phyloP scores from a whole-genome alignment of 1,140 invertebrate genomes.

The Euwallacea similis region DNA sequence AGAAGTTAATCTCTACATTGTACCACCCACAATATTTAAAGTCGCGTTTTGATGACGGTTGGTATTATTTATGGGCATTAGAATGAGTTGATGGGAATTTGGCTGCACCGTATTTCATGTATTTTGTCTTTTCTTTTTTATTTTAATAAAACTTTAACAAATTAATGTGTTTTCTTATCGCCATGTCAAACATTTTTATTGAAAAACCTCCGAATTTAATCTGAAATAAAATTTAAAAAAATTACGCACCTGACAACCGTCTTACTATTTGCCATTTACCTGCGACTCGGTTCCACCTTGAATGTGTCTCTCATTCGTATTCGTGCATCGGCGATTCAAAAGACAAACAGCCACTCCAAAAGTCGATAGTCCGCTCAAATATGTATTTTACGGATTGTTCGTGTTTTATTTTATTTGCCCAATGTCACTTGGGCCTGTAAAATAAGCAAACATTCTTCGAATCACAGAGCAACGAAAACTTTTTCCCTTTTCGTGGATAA shows the following conservation, averaged over 20 bases:
- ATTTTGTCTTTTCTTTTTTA: no score
- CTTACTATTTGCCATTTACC: slow-evolving; percentile 25
- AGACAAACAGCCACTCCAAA: slow-evolving; percentile 37
- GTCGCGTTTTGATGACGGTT: no score
- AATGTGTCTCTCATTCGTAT: background rate
- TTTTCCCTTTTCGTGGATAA: slow-evolving; percentile 24
- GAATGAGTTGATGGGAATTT: no score
- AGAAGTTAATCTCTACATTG: no score
- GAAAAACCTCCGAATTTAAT: background rate
- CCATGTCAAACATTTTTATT: background rate
- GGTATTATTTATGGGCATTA: no score
- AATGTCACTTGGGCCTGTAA: slow-evolving; percentile 50
- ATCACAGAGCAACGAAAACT: slow-evolving; percentile 32
- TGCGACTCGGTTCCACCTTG: slow-evolving; percentile 12
- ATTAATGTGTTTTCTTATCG: no score
- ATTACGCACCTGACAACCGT: slow-evolving; percentile 7
- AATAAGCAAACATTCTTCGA: slow-evolving; percentile 47
- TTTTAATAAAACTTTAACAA: no score
- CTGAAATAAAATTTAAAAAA: slow-evolving; percentile 3
- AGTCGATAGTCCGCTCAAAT: slow-evolving; percentile 49
- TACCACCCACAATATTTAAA: no score
- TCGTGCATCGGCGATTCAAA: slow-evolving; percentile 19
- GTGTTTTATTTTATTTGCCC: slow-evolving; percentile 50
- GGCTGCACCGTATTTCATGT: no score
- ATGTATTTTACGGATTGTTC: slow-evolving; percentile 50